Conservation (phyloP, 2,797 vertebrate genomes). For the Synanceia verrucosa region DNA sequence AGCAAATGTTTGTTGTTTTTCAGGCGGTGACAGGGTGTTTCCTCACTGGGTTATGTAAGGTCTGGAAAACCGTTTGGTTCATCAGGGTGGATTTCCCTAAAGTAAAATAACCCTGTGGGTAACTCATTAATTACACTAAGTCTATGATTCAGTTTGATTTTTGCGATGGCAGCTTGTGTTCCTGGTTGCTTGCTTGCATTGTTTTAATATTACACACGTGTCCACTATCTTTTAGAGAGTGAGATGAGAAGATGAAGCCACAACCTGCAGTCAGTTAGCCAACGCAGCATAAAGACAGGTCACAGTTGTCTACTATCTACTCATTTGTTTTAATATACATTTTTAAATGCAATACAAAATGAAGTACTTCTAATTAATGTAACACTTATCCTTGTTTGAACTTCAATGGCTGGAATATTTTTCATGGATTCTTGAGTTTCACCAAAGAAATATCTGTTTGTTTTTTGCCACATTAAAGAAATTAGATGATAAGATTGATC, state of each 20-base stretch:
- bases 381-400: background rate
- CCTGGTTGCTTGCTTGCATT: background rate
- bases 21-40: slow-evolving; percentile 58
- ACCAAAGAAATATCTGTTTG: background rate
- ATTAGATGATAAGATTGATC: background rate
- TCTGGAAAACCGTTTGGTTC: slow-evolving; percentile 29
- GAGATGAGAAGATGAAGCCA: background rate
- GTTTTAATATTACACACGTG: background rate
- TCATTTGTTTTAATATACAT: background rate
- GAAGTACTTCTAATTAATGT: background rate
- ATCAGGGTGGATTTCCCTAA: slow-evolving; percentile 51
- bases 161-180: background rate
- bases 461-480: slow-evolving; percentile 1
- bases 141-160: background rate
- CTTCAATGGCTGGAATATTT: background rate
- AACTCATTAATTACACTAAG: slow-evolving; percentile 34
- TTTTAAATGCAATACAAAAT: background rate
- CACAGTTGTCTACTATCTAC: too few relatives aligned
- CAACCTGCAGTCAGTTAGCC: background rate
- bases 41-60: slow-evolving; percentile 52
- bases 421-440: background rate
- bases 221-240: too few relatives aligned
- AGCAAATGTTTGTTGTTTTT: slow-evolving; percentile 62
- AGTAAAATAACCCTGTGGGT: slow-evolving; percentile 34
- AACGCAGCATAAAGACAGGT: background rate